Percentiles rank a stretch among this genome's conserved stretches.
Conservation (phyloP, 2,113 vertebrate genomes). For the Mesoclemmys tuberculata region DNA sequence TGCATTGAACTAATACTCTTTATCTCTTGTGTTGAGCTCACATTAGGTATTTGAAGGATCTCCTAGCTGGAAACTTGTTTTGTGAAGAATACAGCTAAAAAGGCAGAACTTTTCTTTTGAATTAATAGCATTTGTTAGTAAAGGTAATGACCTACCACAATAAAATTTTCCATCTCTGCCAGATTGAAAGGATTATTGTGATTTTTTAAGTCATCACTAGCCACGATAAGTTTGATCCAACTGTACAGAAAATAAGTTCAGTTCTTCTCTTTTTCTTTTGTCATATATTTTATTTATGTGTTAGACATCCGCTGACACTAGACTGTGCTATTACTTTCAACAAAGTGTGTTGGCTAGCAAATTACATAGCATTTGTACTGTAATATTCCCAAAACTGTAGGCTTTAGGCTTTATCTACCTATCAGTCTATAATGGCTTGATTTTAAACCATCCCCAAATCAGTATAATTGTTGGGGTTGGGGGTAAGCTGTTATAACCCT, state of each 20-base stretch:
- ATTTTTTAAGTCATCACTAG: neutral
- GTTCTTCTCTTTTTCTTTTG: neutral
- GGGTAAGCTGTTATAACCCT: neutral
- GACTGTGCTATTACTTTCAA: constrained; percentile 7
- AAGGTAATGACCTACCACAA: neutral
- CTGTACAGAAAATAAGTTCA: neutral
- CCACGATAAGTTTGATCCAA: neutral
- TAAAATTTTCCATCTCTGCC: constrained; percentile 24
- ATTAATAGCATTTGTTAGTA: neutral
- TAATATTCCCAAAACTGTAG: neutral
- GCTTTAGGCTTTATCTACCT: constrained; percentile 39
- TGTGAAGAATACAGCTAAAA: neutral
- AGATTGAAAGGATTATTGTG: constrained; percentile 19
- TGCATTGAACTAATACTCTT: rapidly evolving
- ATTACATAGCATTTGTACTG: neutral
- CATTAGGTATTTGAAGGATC: neutral
- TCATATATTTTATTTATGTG: neutral
- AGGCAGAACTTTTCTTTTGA: neutral
- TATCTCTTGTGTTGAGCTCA: neutral
- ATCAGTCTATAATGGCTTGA: neutral
- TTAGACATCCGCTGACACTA: constrained; percentile 8
- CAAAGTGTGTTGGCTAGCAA: neutral
- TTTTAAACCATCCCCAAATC: constrained; percentile 46
- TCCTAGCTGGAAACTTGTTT: neutral
- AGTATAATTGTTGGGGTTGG: constrained; percentile 45